These are phyloP conservation scores for Nesogale talazaci DNA, from an alignment of 2,113 vertebrate species.

Conservation along the genomic window DNA sequence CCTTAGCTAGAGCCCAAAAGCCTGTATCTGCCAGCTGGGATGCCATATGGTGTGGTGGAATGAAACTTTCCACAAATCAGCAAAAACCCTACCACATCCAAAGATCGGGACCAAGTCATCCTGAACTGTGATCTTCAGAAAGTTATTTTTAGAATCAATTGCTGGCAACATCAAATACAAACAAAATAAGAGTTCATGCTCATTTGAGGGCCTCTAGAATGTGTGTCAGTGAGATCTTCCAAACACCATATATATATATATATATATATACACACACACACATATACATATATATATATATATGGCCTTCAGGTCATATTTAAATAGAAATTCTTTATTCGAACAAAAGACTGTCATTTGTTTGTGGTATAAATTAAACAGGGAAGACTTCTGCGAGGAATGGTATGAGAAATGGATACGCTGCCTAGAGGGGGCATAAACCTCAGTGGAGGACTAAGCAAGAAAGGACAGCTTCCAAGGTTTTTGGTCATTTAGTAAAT, in stretches of 20 bases:
- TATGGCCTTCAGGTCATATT: too few relatives aligned
- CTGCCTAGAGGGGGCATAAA: too few relatives aligned
- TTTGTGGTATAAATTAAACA: too few relatives aligned
- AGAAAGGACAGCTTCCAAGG: too few relatives aligned
- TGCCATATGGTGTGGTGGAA: neutral
- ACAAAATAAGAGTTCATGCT: neutral
- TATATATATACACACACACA: neutral
- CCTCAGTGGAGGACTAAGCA: too few relatives aligned
- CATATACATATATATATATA: neutral
- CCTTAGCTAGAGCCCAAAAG: neutral
- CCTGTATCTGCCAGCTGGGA: conserved; percentile 54
- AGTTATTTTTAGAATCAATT: conserved; percentile 50
- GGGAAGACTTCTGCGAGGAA: too few relatives aligned
- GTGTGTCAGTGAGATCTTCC: neutral
- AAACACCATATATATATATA: neutral
- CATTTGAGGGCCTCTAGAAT: neutral
- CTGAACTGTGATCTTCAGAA: conserved; percentile 49
- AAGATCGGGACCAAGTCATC: conserved; percentile 10
- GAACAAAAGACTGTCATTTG: too few relatives aligned
- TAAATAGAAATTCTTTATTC: too few relatives aligned
- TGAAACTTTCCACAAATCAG: conserved; percentile 22
- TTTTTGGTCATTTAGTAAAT: too few relatives aligned
- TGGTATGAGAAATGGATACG: too few relatives aligned
- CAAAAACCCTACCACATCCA: conserved; percentile 51
- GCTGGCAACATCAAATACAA: neutral